Evolutionary conservation across 2,888 invertebrate species (phyloP).

Genomic region (Dione vanillae): DNA sequence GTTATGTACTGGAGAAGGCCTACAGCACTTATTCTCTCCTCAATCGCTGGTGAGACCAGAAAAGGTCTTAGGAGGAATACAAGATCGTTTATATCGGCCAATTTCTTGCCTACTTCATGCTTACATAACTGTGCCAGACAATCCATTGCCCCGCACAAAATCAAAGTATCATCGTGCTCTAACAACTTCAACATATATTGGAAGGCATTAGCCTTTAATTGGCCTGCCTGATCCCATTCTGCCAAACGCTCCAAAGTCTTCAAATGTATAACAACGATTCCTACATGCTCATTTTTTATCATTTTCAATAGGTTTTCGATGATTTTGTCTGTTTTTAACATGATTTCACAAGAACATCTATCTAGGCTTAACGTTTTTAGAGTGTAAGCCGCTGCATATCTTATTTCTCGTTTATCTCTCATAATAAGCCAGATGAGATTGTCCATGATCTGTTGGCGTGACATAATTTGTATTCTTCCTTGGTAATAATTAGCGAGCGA

Average conservation of each 20-base stretch:
- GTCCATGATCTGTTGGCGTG: constrained; percentile 59
- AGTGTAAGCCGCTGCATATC: constrained; percentile 70
- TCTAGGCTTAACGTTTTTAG: constrained; percentile 63
- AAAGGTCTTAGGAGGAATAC: constrained; percentile 57
- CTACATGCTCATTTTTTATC: constrained; percentile 68
- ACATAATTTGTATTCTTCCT: constrained; percentile 64
- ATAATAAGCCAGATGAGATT: constrained; percentile 65
- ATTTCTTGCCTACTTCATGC: constrained; percentile 64
- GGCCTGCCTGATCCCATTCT: constrained; percentile 66
- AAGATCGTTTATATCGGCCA: constrained; percentile 70
- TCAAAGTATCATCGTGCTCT: constrained; percentile 55
- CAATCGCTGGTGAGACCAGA: constrained; percentile 52
- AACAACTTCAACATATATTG: constrained; percentile 66
- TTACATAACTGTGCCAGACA: constrained; percentile 72
- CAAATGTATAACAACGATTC: constrained; percentile 67
- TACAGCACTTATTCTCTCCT: constrained; percentile 63
- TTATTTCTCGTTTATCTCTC: constrained; percentile 70
- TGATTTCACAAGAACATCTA: constrained; percentile 60
- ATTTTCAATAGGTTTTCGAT: constrained; percentile 69
- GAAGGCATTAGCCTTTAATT: constrained; percentile 70
- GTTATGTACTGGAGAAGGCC: constrained; percentile 69
- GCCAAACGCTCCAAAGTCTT: constrained; percentile 64
- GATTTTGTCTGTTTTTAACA: constrained; percentile 59
- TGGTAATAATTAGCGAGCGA: constrained; percentile 63
- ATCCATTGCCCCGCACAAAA: constrained; percentile 67